A percentile compares a stretch with the other conserved stretches of the same genome.
These are phyloP conservation scores for Neosalanx taihuensis DNA, from an alignment of 2,797 vertebrate genomes.

Conservation along the genomic window DNA sequence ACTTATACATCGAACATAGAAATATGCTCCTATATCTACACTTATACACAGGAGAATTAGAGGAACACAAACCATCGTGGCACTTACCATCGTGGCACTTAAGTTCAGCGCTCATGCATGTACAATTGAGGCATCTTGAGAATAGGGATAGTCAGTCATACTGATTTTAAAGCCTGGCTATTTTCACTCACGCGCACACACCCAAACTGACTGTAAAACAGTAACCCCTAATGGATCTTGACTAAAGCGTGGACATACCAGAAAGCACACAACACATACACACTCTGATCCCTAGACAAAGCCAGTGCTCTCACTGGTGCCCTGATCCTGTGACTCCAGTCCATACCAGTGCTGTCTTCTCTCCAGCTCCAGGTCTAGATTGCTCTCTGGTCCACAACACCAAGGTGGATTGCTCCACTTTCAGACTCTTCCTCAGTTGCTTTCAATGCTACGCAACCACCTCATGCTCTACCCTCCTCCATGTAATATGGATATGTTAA, in stretches of 20 bases:
- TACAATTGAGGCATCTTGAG: slow-evolving; percentile 22
- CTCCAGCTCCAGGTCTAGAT: slow-evolving; percentile 4
- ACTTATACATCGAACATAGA: slow-evolving; percentile 15
- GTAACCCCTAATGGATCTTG: slow-evolving; percentile 29
- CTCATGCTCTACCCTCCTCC: neutral
- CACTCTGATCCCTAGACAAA: slow-evolving; percentile 14
- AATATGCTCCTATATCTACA: slow-evolving; percentile 13
- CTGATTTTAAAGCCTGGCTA: slow-evolving; percentile 17
- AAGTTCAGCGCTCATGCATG: slow-evolving; percentile 15
- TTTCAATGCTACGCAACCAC: neutral
- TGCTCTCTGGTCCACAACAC: neutral
- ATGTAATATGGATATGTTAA: neutral
- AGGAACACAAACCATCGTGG: slow-evolving; percentile 15
- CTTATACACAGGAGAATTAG: slow-evolving; percentile 6
- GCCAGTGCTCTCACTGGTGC: slow-evolving; percentile 27
- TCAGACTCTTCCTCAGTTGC: slow-evolving; percentile 2
- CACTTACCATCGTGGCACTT: slow-evolving; percentile 19
- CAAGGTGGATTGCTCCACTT: neutral
- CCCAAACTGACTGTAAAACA: slow-evolving; percentile 11
- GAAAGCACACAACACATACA: slow-evolving; percentile 14
- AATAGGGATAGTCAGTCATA: slow-evolving; percentile 32
- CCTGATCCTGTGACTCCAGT: slow-evolving; percentile 17
- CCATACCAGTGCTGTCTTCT: slow-evolving; percentile 2
- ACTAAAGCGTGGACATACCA: slow-evolving; percentile 39
- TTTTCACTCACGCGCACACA: slow-evolving; percentile 13